phyloP scores from a whole-genome alignment of 2,797 vertebrate species.

The Prionace glauca region DNA sequence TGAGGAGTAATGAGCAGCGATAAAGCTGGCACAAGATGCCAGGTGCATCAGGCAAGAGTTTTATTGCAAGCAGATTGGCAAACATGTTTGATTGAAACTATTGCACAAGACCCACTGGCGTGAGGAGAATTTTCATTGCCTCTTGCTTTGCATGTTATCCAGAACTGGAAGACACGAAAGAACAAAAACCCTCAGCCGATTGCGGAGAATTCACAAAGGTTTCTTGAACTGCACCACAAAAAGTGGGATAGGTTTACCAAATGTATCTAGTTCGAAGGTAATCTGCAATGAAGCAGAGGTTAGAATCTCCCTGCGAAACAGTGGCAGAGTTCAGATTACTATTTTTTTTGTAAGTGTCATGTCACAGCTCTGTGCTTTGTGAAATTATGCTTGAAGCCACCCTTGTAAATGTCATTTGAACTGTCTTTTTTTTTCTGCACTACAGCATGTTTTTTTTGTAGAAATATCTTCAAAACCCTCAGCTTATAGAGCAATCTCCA shows the following conservation, averaged over 20 bases:
- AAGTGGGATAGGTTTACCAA: neutral
- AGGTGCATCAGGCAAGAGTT: neutral
- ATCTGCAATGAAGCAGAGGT: neutral
- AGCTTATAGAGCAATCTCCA: neutral
- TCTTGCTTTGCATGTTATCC: neutral
- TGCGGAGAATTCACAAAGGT: neutral
- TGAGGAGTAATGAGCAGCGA: neutral
- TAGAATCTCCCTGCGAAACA: neutral
- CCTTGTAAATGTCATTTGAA: neutral
- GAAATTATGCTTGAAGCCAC: neutral
- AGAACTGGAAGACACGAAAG: no score
- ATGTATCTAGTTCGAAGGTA: neutral
- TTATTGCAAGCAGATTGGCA: neutral
- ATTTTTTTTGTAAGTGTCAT: neutral
- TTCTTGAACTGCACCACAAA: neutral
- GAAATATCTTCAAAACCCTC: neutral
- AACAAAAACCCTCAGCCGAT: neutral
- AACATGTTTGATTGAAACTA: no score
- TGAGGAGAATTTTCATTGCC: neutral
- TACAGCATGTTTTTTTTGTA: neutral
- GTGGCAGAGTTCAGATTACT: neutral
- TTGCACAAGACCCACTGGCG: neutral
- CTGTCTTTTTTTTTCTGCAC: neutral
- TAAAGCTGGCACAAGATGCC: slow-evolving; percentile 13
- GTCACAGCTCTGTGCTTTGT: neutral